Base-by-base conservation (phyloP, 2,113 vertebrate genomes). In the Lichenostomus cassidix region DNA sequence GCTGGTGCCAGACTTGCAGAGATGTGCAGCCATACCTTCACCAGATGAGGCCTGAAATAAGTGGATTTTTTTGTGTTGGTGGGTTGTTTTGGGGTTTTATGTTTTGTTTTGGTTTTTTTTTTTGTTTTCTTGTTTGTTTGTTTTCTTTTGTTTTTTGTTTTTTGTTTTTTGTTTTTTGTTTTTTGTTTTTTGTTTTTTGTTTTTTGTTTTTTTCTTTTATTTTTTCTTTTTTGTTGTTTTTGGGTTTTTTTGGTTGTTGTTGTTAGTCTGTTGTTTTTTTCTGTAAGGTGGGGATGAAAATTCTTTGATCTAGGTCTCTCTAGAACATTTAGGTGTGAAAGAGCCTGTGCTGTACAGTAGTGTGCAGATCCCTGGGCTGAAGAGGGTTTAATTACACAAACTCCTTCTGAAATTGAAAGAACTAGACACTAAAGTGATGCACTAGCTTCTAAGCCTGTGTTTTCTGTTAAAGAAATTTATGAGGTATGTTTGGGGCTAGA, bases 221-320 rank as follows among this genome's bases (percentile, higher is more conserved):
- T 21, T 21, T 47, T 23, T 47, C 11, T 22, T 9, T 47, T 47
- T 47, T 21, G 7, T 46, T 47, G n/a, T n/a, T n/a, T n/a, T n/a
- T n/a, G n/a, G n/a, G n/a, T n/a, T n/a, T n/a, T 47, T 47, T 22
- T 47, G 10, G 12, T 22, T 46, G 41, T 8, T 65, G n/a, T 33
- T 77, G 23, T 33, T 55, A 6, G 27, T 39, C 7, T 55, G 25
- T 4, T 3, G 4, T 3, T 21, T 70, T 64, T 64, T 29, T 59
- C 11, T 2, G 15, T 0, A 1, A 29, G 56, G 7, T 1, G 0
- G 7, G 11, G 7, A 19, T 33, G 49, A 28, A 13, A 1, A 2
- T n/a, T 68, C 12, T 59, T 31, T n/a, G 15, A 6, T 12, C 2
- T 53, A 39, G 17, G 14, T 69, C 20, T 47, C 7, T 47, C 29